phyloP scores from a whole-genome alignment of 1,140 invertebrate genomes.

The Halesus radiatus region DNA sequence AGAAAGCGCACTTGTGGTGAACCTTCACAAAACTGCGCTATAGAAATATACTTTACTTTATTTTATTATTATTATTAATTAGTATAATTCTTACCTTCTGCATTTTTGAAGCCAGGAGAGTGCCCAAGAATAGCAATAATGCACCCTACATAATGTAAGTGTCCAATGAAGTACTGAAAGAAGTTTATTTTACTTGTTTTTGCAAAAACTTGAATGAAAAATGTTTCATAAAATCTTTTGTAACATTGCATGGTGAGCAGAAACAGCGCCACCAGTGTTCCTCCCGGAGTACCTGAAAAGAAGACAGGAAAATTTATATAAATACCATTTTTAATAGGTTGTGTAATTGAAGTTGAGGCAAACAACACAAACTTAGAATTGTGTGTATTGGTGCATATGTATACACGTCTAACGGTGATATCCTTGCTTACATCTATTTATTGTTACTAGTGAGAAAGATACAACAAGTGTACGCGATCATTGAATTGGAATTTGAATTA shows the following conservation, averaged over 20 bases:
- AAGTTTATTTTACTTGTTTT: constrained; percentile 83
- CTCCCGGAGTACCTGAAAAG: constrained; percentile 72
- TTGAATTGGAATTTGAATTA: too few relatives aligned
- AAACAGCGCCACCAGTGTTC: constrained; percentile 71
- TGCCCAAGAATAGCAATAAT: constrained; percentile 78
- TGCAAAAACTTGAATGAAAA: constrained; percentile 84
- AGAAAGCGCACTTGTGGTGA: too few relatives aligned
- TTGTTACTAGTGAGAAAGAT: too few relatives aligned
- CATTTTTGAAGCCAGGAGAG: constrained; percentile 78
- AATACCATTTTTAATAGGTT: neutral
- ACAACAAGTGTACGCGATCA: too few relatives aligned
- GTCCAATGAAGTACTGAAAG: constrained; percentile 81
- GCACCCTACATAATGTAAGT: constrained; percentile 81
- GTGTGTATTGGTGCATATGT: too few relatives aligned
- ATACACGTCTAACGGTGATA: too few relatives aligned
- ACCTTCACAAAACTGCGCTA: too few relatives aligned
- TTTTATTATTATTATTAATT: too few relatives aligned
- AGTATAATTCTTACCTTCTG: constrained; percentile 54
- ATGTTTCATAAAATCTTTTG: constrained; percentile 84
- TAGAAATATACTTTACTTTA: too few relatives aligned
- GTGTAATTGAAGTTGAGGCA: too few relatives aligned
- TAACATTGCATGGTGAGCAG: constrained; percentile 79
- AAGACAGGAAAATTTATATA: neutral
- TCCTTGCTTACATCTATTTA: too few relatives aligned
- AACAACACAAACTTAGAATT: too few relatives aligned